A percentile compares a stretch with the other conserved stretches of the same genome.
phyloP scores from a whole-genome alignment of 2,113 vertebrate genomes.

The Burhinus bistriatus region DNA sequence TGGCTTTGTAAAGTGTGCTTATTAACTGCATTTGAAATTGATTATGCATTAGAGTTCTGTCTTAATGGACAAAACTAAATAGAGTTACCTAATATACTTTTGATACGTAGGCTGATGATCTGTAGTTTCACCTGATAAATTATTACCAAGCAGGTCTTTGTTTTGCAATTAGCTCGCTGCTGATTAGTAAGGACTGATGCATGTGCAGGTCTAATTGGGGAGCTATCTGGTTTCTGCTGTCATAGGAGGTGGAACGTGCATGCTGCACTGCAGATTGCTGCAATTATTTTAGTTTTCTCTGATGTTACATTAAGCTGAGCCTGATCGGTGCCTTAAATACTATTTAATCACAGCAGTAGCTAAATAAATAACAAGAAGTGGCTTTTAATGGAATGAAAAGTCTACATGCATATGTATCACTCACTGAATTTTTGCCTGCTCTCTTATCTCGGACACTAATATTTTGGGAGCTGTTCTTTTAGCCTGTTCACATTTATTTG shows the following conservation, averaged over 20 bases:
- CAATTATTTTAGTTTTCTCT: background rate
- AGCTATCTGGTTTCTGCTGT: background rate
- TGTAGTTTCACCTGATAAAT: background rate
- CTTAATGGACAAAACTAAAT: background rate
- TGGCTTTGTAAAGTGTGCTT: background rate
- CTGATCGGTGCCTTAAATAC: background rate
- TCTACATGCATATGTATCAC: background rate
- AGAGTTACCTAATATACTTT: background rate
- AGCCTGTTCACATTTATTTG: background rate
- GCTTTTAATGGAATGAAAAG: background rate
- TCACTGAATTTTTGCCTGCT: background rate
- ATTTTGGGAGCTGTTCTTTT: background rate
- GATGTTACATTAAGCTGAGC: background rate
- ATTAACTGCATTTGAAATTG: background rate
- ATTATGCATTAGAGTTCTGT: background rate
- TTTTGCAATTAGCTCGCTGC: fast-evolving
- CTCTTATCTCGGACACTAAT: background rate
- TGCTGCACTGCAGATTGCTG: background rate
- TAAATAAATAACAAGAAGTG: background rate
- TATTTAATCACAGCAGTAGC: background rate
- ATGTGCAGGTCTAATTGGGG: background rate
- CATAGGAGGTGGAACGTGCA: background rate
- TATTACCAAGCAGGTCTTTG: background rate
- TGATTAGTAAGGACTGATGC: background rate
- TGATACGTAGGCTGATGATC: background rate